These are phyloP conservation scores for Dasyurus viverrinus DNA, from an alignment of 2,113 vertebrate genomes.

Conservation along the genomic window DNA sequence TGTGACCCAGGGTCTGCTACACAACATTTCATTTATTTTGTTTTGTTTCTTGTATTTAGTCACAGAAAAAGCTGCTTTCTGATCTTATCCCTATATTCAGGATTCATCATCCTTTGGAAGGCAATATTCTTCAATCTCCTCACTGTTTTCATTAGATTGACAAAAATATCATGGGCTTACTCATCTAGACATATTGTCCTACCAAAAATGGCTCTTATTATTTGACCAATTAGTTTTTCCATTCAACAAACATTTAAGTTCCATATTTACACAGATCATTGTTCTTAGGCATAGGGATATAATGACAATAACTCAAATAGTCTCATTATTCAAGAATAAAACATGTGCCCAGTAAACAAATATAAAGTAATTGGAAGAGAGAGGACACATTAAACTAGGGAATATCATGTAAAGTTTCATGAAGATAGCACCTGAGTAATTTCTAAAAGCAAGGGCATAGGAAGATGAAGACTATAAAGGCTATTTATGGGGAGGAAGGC, in stretches of 20 bases:
- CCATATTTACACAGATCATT: not conserved
- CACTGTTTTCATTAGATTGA: not conserved
- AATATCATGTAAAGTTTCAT: not conserved
- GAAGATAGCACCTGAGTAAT: not conserved
- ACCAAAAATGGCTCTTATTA: not conserved
- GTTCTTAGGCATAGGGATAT: not conserved
- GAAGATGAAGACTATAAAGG: not conserved
- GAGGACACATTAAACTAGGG: not conserved
- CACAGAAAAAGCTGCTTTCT: not conserved
- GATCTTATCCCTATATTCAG: not conserved
- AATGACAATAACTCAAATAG: not conserved
- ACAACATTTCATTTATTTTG: not conserved
- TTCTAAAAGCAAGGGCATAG: not conserved
- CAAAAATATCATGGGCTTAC: not conserved
- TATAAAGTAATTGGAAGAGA: not conserved
- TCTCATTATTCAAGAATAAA: not conserved
- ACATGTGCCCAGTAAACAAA: not conserved
- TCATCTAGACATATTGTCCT: not conserved
- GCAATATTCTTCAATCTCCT: not conserved
- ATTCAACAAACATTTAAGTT: not conserved
- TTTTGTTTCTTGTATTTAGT: not conserved
- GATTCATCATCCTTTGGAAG: not conserved
- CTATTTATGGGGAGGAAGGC: not conserved
- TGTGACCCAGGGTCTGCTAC: not conserved
- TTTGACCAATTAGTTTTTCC: not conserved